Percentiles rank a stretch among this genome's conserved stretches.
Evolutionary conservation across 2,888 invertebrate species (phyloP).

Genomic region (Ornithoptera priamus): DNA sequence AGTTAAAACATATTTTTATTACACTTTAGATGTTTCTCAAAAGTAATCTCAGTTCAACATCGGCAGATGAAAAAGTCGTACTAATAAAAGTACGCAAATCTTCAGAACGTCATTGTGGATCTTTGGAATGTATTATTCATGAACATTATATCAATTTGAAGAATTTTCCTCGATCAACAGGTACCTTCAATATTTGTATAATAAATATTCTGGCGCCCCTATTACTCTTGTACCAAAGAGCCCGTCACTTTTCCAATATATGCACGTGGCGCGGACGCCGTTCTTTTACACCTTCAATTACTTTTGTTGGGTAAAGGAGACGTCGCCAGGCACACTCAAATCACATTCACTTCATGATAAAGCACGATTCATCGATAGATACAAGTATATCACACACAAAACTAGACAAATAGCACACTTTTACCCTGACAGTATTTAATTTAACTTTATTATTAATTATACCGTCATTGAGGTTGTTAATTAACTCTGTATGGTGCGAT

Average conservation of each 20-base stretch:
- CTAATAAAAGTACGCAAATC: constrained; percentile 15
- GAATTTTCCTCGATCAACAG: constrained; percentile 15
- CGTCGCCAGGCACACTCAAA: too few species aligned
- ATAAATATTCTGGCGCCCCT: constrained; percentile 4
- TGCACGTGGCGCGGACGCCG: not conserved
- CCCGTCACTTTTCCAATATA: not conserved
- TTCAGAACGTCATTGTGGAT: constrained; percentile 21
- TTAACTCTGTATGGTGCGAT: too few species aligned
- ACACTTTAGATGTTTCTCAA: too few species aligned
- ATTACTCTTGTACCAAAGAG: not conserved
- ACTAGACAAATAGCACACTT: too few species aligned
- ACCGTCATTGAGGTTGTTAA: too few species aligned
- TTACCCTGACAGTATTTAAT: too few species aligned
- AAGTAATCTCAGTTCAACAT: not conserved
- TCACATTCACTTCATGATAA: too few species aligned
- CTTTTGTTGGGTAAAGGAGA: too few species aligned
- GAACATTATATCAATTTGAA: constrained; percentile 21
- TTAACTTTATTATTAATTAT: too few species aligned
- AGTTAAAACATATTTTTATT: too few species aligned
- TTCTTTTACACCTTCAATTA: not conserved
- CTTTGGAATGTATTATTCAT: constrained; percentile 22
- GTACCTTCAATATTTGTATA: constrained; percentile 13
- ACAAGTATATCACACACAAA: too few species aligned
- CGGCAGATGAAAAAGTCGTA: not conserved
- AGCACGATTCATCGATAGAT: too few species aligned